Evolutionary conservation across 2,797 vertebrate genomes (phyloP).

Genomic region (Aselliscus stoliczkanus): DNA sequence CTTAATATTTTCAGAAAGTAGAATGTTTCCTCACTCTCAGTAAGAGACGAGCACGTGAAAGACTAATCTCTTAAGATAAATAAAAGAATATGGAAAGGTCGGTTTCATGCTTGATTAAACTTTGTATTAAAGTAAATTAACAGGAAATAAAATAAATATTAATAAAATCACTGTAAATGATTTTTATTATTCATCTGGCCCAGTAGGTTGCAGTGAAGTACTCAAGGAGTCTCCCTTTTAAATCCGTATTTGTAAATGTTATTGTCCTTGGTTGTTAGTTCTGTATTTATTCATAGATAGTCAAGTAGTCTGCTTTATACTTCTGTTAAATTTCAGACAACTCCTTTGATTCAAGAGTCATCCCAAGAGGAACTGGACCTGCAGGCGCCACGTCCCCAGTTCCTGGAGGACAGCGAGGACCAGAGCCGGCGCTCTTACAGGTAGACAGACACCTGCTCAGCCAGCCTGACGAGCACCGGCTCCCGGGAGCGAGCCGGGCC

Average conservation of each 20-base stretch:
- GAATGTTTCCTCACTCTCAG: too few relatives aligned
- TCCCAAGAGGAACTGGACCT: slow-evolving; percentile 89
- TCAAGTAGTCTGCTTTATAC: neutral
- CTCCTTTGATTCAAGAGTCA: slow-evolving; percentile 91
- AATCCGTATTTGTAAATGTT: neutral
- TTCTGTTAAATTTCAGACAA: slow-evolving; percentile 83
- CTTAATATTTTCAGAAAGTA: neutral
- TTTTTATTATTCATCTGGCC: neutral
- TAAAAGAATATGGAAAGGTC: neutral
- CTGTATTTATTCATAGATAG: neutral
- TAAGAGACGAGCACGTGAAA: neutral
- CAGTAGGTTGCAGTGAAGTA: fast-evolving
- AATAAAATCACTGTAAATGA: neutral
- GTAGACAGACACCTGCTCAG: slow-evolving; percentile 71
- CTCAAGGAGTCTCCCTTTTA: neutral
- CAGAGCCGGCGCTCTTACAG: slow-evolving; percentile 93
- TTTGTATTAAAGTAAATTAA: neutral
- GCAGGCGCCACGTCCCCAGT: slow-evolving; percentile 85
- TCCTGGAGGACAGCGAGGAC: slow-evolving; percentile 92
- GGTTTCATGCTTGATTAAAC: neutral
- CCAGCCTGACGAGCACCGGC: fast-evolving
- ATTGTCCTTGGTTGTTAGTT: neutral
- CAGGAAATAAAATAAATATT: neutral
- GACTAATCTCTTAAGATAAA: neutral
- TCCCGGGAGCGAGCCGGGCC: fast-evolving